Evolutionary conservation across 2,888 invertebrate species (phyloP), one percentile per base, ranked within the genome.

Genomic region (Morpho deidamia): DNA sequence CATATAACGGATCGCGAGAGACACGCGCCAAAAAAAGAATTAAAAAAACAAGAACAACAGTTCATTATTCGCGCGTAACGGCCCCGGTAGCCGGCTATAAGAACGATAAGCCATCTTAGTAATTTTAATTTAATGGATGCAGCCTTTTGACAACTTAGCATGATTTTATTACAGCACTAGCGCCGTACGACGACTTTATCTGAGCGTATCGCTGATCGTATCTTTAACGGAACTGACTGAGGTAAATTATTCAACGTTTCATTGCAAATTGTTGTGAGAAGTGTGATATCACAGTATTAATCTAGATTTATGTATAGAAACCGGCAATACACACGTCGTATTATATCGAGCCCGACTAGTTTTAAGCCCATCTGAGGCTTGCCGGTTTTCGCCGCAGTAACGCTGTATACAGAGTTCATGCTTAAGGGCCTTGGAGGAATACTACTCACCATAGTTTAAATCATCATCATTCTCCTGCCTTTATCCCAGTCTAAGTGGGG

Each of bases 41-140:
- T 69, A 68, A 68, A 74, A 76, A 76, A 71, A 67, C 70, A 70
- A 76, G 77, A 76, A 76, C 72, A 71, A 69, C 71, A 75, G 68
- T 82, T 78, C 72, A 78, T 78, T 81, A 78, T 83, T 80, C 76
- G 79, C 84, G 86, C 86, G 87, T 87, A 88, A 87, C 87, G 86
- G 87, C 81, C 70, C 71, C 85, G 74, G 86, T 85, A 86, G 87
- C 84, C 61, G 61, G 64, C 63, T 64, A 67, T 65, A 61, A 59
- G 70, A 70, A 70, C 73, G 71, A 81, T 81, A 81, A 67, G 78
- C 78, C 68, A 71, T 74, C 74, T 72, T 71, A 67, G 73, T 76
- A 74, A 81, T 75, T 74, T 72, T 67, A 69, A 71, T 74, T 78
- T 73, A 74, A 74, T 71, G 74, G 75, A 78, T 75, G 72, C 77